Evolutionary conservation across 2,113 vertebrate genomes (phyloP), one percentile per base, ranked within the genome.

Genomic region (Sprattus sprattus): DNA sequence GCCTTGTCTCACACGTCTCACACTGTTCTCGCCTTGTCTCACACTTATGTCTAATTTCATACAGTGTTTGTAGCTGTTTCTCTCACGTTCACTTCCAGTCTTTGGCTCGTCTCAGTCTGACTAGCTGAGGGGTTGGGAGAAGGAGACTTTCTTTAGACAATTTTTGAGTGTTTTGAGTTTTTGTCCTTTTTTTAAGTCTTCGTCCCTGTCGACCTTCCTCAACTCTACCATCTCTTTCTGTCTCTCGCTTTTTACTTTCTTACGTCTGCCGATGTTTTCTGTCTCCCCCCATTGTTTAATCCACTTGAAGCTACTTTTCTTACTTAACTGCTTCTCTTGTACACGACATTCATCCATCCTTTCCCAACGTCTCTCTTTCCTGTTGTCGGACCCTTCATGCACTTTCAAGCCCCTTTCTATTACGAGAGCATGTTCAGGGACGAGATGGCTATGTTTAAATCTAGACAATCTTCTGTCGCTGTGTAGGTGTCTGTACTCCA

Each of bases 401-500:
- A 13, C 13, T 18, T 49, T 6, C 47, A 49, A 49, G 50, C 2
- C 50, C 50, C 50, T 16, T 11, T 8, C 47, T 11, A 49, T 11
- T 11, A 49, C 10, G 50, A 54, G 13, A 15, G 13, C 50, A 54
- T 54, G 50, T 18, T 54, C 50, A 54, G 50, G 50, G 50, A 18
- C 50, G 50, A 18, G 16, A 4, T 15, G 15, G 13, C 50, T 54
- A 52, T 16, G 50, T 22, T 18, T 57, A 57, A 57, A 57, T 3
- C 18, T 20, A 22, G 54, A 18, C 6, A 4, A 39, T 75, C 25
- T 75, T 64, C 13, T 85, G 22, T 52, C 22, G 60, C 0, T 39
- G 52, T 81, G 10, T 86, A 99, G 98, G 98, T 99, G 25, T 96
- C 96, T 0, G 97, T 99, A 32, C 94, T 97, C 4, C 96, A 96